Evolutionary conservation across 2,797 vertebrate genomes (phyloP).

Genomic region (Scolopax bukidnonensis): DNA sequence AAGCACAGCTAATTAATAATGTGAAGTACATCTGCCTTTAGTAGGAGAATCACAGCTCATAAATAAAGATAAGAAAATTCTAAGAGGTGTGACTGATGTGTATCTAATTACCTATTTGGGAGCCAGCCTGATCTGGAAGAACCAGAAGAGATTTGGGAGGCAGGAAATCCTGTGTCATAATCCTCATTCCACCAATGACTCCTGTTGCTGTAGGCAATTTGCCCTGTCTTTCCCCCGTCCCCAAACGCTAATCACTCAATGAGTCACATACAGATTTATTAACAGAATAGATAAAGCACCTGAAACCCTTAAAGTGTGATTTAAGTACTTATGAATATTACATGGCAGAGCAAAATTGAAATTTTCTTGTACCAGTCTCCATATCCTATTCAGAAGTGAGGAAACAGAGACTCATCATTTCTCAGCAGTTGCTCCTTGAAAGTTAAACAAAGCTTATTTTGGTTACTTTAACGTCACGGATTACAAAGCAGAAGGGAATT

Average conservation of each 20-base stretch:
- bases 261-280: background rate
- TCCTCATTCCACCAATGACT: background rate
- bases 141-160: slow-evolving; percentile 13
- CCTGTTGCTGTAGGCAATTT: background rate
- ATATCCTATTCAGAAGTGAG: background rate
- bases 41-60: slow-evolving; percentile 9
- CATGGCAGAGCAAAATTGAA: background rate
- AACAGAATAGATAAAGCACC: background rate
- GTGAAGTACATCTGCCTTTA: background rate
- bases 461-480: background rate
- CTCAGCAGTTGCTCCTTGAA: background rate
- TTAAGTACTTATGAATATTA: background rate
- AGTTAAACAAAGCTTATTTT: background rate
- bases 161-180: slow-evolving; percentile 40
- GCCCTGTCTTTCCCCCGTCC: background rate
- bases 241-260: background rate
- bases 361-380: background rate
- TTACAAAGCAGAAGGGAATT: background rate
- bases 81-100: slow-evolving; percentile 18
- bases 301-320: background rate
- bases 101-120: slow-evolving; percentile 33
- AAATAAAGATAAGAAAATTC: slow-evolving; percentile 54
- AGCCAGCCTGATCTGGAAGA: slow-evolving; percentile 27
- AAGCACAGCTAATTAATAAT: slow-evolving; percentile 16
- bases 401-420: background rate